Evolutionary conservation across 2,888 invertebrate genomes (phyloP), one percentile per base, ranked within the genome.

Genomic region (Macrophya annulata): DNA sequence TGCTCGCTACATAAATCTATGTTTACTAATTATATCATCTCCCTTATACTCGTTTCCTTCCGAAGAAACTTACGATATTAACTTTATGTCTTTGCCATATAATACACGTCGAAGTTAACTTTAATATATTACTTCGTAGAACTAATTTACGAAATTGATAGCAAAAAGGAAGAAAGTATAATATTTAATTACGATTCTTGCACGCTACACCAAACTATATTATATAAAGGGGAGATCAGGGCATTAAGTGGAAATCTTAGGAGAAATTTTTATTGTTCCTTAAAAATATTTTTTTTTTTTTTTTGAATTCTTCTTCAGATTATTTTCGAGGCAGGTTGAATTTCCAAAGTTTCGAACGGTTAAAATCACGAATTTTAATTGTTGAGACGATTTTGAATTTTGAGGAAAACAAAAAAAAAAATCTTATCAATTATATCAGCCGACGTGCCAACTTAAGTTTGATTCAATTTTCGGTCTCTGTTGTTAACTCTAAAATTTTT

Each of bases 11-110:
- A 65, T 83, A 68, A 71, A 68, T 83, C 68, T 48, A 48, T 71
- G 68, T 71, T 83, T 83, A 51, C 68, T 83, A 83, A 83, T 83
- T 83, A 83, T 71, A 68, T 68, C 62, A 68, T 83, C 83, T 65
- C 48, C 51, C 68, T 31, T 15, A 83, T 15, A 83, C 83, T 65
- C 48, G 83, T 45, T 62, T 81, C 43, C 59, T 83, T 48, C n/a
- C 48, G 83, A 48, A 71, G 31, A 40, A 71, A 45, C 83, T 81
- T 81, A 31, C 43, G 81, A 81, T 81, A 65, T 62, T 81, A 83
- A 68, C 45, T 83, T 68, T 68, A 71, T 51, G 37, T 59, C 68
- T 48, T 68, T 81, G 40, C 25, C 43, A n/a, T 48, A 62, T 81
- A 81, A 40, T 62, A 55, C 37, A 37, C 43, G 43, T 31, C 81